A percentile compares a stretch with the other conserved stretches of the same genome.
Evolutionary conservation across 2,888 invertebrate genomes (phyloP).

Genomic region (Eupithecia tripunctaria): DNA sequence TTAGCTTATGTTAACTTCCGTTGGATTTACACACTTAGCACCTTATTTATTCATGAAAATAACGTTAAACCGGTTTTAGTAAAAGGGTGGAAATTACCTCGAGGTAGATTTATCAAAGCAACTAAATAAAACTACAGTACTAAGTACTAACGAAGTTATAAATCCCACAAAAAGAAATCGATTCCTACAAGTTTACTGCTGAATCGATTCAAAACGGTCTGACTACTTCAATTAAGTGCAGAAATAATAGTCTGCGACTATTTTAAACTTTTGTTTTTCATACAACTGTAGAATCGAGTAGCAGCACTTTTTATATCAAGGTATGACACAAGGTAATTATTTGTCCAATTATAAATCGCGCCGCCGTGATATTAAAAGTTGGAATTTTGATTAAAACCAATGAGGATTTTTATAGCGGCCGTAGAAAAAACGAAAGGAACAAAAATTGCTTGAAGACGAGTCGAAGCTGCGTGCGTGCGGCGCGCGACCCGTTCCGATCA

Average conservation of each 20-base stretch:
- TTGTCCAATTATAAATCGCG: constrained; percentile 71
- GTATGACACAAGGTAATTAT: constrained; percentile 71
- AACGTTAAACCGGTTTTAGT: constrained; percentile 4
- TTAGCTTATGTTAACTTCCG: constrained; percentile 13
- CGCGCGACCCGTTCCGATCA: constrained; percentile 74
- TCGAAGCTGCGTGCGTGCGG: constrained; percentile 48
- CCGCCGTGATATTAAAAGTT: constrained; percentile 72
- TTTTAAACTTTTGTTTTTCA: neutral
- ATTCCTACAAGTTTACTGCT: constrained; percentile 3
- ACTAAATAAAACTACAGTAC: neutral
- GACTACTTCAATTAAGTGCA: constrained; percentile 48
- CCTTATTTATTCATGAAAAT: constrained; percentile 15
- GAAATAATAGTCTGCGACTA: constrained; percentile 42
- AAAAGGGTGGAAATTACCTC: neutral
- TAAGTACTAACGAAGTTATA: constrained; percentile 3
- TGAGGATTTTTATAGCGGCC: constrained; percentile 74
- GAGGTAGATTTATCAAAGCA: neutral
- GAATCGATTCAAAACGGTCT: neutral
- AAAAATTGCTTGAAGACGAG: constrained; percentile 76
- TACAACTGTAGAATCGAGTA: constrained; percentile 38
- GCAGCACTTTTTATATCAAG: constrained; percentile 60
- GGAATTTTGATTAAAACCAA: constrained; percentile 80
- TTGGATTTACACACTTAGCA: constrained; percentile 9
- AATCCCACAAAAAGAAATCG: neutral
- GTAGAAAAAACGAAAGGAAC: constrained; percentile 72